Percentiles rank a stretch among this genome's conserved stretches.
Evolutionary conservation across 2,888 invertebrate genomes (phyloP).

Genomic region (Caenorhabditis sp.): DNA sequence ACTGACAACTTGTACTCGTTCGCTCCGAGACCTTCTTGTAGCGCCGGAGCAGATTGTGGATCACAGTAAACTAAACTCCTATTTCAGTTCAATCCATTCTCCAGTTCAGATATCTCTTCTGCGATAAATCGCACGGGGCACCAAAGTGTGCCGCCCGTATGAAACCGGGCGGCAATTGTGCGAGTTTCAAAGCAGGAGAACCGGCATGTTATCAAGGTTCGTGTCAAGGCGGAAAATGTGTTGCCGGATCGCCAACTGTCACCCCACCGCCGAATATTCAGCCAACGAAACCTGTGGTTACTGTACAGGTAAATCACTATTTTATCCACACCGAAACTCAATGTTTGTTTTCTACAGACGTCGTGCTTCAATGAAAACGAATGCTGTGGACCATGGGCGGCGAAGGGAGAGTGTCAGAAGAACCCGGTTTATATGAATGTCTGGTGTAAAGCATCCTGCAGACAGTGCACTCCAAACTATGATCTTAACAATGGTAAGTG

Average conservation of each 20-base stretch:
- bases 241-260: constrained; percentile 45
- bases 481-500: constrained; percentile 61
- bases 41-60: constrained; percentile 68
- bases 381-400: constrained; percentile 77
- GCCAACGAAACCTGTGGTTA: constrained; percentile 60
- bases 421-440: constrained; percentile 74
- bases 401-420: constrained; percentile 73
- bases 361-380: constrained; percentile 79
- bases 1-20: constrained; percentile 78
- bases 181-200: constrained; percentile 71
- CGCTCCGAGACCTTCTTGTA: constrained; percentile 76
- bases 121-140: constrained; percentile 74
- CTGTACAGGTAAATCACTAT: constrained; percentile 16
- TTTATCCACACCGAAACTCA: neutral
- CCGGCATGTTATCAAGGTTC: constrained; percentile 74
- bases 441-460: constrained; percentile 77
- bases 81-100: constrained; percentile 14
- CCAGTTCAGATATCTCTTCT: constrained; percentile 80
- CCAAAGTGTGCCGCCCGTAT: constrained; percentile 79
- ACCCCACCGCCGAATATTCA: constrained; percentile 53
- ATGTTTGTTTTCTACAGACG: constrained; percentile 37
- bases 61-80: constrained; percentile 53
- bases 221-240: constrained; percentile 76
- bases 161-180: constrained; percentile 76
- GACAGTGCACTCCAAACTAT: constrained; percentile 70